Percentiles rank a stretch among this genome's conserved stretches.
Conservation (phyloP, 2,797 vertebrate genomes). For the Ambastaia sidthimunki region DNA sequence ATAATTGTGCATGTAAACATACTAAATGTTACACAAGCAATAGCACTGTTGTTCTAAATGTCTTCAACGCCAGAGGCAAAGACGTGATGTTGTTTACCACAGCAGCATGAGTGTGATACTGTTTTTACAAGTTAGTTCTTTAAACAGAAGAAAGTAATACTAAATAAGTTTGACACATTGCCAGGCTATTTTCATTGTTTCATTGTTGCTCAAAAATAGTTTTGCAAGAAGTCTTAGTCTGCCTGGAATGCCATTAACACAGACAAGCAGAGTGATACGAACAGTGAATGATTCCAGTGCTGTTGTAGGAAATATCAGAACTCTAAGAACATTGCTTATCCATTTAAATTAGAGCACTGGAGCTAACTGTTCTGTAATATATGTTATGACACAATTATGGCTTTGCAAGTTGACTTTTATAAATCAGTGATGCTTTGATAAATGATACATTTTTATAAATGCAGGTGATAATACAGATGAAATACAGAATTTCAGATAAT, state of each 20-base stretch:
- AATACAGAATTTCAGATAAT: neutral
- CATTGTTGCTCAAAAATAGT: neutral
- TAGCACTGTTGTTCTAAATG: no score
- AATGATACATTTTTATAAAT: no score
- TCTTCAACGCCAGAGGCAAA: no score
- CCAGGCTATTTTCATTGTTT: neutral
- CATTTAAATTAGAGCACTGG: neutral
- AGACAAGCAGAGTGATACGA: neutral
- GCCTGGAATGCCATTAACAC: neutral
- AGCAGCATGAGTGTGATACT: neutral
- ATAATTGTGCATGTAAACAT: neutral
- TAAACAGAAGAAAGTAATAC: neutral
- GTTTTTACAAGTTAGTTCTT: neutral
- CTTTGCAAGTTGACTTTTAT: neutral
- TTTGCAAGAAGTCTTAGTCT: neutral
- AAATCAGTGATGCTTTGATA: neutral
- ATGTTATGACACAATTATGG: neutral
- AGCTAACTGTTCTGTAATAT: neutral
- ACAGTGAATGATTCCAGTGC: neutral
- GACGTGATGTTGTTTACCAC: no score
- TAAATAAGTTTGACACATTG: neutral
- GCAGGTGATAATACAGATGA: neutral
- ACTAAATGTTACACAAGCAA: no score
- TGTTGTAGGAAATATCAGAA: neutral
- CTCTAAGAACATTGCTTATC: neutral